A percentile compares a stretch with the other conserved stretches of the same genome.
These are phyloP conservation scores for Drosophila guanche DNA, from an alignment of 1,140 invertebrate species.

Conservation along the genomic window DNA sequence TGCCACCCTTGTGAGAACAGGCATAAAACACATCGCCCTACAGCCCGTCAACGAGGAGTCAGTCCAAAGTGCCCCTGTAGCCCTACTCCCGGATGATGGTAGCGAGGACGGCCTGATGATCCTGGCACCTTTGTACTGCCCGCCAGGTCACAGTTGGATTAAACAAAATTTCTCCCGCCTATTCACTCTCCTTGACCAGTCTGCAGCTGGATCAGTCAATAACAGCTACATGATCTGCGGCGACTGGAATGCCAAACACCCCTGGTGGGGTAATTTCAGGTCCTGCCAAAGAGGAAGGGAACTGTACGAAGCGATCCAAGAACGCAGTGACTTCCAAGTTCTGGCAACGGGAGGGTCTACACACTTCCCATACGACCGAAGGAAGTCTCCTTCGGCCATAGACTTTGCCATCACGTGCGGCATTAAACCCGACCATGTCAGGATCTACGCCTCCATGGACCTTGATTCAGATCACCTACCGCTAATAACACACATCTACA, in stretches of 20 bases:
- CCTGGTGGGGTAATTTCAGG: constrained; percentile 11
- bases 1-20: too few species aligned
- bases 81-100: too few species aligned
- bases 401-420: not conserved
- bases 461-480: not conserved
- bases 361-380: not conserved
- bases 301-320: not conserved
- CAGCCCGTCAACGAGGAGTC: too few species aligned
- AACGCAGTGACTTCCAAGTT: not conserved
- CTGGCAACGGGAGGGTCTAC: not conserved
- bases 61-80: too few species aligned
- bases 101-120: too few species aligned
- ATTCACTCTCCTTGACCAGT: too few species aligned
- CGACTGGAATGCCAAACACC: constrained; percentile 32
- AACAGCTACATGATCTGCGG: not conserved
- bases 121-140: too few species aligned
- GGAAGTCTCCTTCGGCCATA: not conserved
- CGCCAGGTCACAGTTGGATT: too few species aligned
- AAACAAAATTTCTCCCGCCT: too few species aligned
- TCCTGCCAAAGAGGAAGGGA: constrained; percentile 7
- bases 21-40: too few species aligned
- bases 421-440: not conserved
- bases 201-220: too few species aligned
- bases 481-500: not conserved
- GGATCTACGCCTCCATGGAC: not conserved